A percentile compares a stretch with the other conserved stretches of the same genome.
Evolutionary conservation across 1,140 invertebrate genomes (phyloP).

Genomic region (Polyergus mexicanus): DNA sequence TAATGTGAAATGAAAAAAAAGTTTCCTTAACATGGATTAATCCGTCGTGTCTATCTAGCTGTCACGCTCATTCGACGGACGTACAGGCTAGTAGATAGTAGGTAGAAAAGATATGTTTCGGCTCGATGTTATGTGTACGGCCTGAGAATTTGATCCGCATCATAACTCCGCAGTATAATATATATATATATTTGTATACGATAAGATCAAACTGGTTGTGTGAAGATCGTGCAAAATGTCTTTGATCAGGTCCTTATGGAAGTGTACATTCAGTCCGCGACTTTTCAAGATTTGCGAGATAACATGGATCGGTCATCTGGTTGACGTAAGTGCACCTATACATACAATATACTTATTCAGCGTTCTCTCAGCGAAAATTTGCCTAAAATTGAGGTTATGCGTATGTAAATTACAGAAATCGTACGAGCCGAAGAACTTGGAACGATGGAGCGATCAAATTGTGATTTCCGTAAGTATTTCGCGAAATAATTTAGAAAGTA

Average conservation of each 20-base stretch:
- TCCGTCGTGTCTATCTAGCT: slow-evolving; percentile 10
- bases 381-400: slow-evolving; percentile 68
- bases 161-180: slow-evolving; percentile 28
- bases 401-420: slow-evolving; percentile 86
- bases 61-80: neutral
- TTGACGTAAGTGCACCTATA: slow-evolving; percentile 75
- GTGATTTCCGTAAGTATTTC: slow-evolving; percentile 88
- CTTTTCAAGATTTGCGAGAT: slow-evolving; percentile 89
- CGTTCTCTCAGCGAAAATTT: slow-evolving; percentile 30
- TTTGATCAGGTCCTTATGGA: slow-evolving; percentile 80
- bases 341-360: slow-evolving; percentile 54
- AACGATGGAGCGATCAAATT: slow-evolving; percentile 91
- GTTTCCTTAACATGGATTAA: neutral
- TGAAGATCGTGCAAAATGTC: slow-evolving; percentile 70
- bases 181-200: neutral
- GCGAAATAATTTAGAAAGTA: neutral
- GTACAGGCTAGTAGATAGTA: no score
- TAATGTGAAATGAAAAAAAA: neutral
- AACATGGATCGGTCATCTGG: slow-evolving; percentile 83
- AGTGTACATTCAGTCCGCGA: slow-evolving; percentile 89
- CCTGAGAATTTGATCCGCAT: slow-evolving; percentile 13
- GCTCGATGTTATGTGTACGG: slow-evolving; percentile 2
- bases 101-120: neutral
- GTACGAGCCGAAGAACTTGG: slow-evolving; percentile 89
- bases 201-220: neutral